These are phyloP conservation scores for Natator depressus DNA, from an alignment of 2,113 vertebrate species.

Conservation along the genomic window DNA sequence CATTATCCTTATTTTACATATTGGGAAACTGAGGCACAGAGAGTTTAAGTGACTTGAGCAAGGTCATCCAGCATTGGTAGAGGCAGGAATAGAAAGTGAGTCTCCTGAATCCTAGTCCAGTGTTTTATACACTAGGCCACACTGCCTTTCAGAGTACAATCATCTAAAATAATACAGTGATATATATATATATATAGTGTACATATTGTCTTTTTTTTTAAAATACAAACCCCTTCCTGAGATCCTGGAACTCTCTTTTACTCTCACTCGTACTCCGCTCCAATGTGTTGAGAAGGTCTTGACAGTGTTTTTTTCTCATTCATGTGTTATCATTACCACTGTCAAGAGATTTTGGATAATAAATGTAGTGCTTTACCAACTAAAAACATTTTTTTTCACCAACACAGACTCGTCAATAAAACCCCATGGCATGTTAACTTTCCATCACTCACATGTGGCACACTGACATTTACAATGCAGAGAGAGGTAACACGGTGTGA, in stretches of 20 bases:
- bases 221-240: neutral
- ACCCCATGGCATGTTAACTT: conserved; percentile 69
- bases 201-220: neutral
- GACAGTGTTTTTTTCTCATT: conserved; percentile 63
- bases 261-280: conserved; percentile 16
- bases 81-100: neutral
- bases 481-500: conserved; percentile 72
- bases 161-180: neutral
- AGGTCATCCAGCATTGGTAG: conserved; percentile 5
- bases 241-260: conserved; percentile 24
- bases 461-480: conserved; percentile 67
- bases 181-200: neutral
- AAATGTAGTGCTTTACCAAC: conserved; percentile 67
- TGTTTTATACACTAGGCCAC: neutral
- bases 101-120: neutral
- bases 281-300: conserved; percentile 37
- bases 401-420: conserved; percentile 68
- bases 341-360: conserved; percentile 69
- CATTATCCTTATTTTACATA: conserved; percentile 54
- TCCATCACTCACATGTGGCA: conserved; percentile 69
- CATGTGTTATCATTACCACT: conserved; percentile 68
- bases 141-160: neutral
- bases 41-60: neutral
- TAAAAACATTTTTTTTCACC: conserved; percentile 59
- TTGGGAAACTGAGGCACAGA: conserved; percentile 3